Evolutionary conservation across 1,140 invertebrate genomes (phyloP), one percentile per base, ranked within the genome.

Genomic region (Drusus annulatus): DNA sequence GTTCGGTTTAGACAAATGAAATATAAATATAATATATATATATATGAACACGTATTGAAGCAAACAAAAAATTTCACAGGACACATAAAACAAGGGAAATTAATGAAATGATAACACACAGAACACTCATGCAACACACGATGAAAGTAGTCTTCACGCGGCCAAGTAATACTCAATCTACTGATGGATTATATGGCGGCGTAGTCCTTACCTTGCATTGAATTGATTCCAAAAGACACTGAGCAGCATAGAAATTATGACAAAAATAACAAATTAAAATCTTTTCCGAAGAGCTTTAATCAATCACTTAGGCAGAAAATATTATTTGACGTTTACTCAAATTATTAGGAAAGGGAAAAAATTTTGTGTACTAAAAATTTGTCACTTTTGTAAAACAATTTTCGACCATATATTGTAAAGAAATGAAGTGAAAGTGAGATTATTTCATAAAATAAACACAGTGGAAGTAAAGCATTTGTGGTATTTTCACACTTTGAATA

Each of bases 211-310:
- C 96, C 96, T 97, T 93, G 95, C 94, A 90, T 97, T 97, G 95
- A 98, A 97, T 94, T 97, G 95, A 93, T 96, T 97, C 96, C 96
- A 97, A 95, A 97, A 97, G 91, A 96, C 94, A 95, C 96, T 97
- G 95, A 93, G 93, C 93, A 94, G 93, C 93, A 92, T 87, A 85
- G 84, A 87, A 87, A 88, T 87, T 86, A 86, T 87, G 84, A 85
- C 85, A 89, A 86, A 90, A 90, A 89, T 87, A 86, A 88, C 86
- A 88, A 84, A 76, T 84, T 78, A 86, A 80, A 81, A 81, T 84
- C 51, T 58, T 74, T 74, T 71, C 36, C 31, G 25, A 71, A 71
- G 23, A 31, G 31, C 13, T 36, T 23, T 45, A 28, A 31, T 16
- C 25, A 2, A 68, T 17, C 36, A 36, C 21, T 68, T 63, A 63